Base-by-base conservation (phyloP, 1,140 invertebrate genomes). In the Lucilia sericata region DNA sequence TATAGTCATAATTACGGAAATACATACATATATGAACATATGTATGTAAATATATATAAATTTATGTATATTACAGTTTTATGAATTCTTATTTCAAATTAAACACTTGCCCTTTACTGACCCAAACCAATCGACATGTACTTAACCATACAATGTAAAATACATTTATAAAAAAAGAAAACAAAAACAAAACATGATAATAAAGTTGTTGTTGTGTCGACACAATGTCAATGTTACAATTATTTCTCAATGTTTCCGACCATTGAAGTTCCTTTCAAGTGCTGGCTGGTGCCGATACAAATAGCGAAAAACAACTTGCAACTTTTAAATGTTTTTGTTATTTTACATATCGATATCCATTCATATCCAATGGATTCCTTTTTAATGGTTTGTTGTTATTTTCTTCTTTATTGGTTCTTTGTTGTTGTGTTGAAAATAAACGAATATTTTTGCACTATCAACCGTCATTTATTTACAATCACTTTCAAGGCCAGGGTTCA, bases 161-260 rank as follows among this genome's bases (percentile, higher is more conserved):
- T 55, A 55, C 5, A 42, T 42, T 42, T 42, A 1, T 55, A 55
- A 55, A 55, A 55, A 55, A 55, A 13, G 1, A 51, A 51, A 42
- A 49, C 49, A 49, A 14, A 49, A 49, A 49, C 49, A 55, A 17
- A 14, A 17, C 51, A 55, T 55, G 51, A 17, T 70, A 70, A 70
- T 70, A 10, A 70, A 25, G 2, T 70, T 70, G 65, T 70, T 70
- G 10, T 25, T 21, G 0, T 70, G 65, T 25, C 19, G n/a, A 70
- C 65, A 70, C 65, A 70, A 70, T 70, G 65, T 70, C 65, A 70
- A 70, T 70, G 65, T 70, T 70, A 10, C n/a, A 21, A 70, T 70
- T 21, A 70, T 70, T 25, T 60, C 17, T 60, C 42, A 42, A 42
- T 17, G 60, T 70, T 70, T 55, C 51, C 12, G 51, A 4, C 51